Evolutionary conservation across 2,113 vertebrate genomes (phyloP).

Genomic region (Pycnonotus jocosus): DNA sequence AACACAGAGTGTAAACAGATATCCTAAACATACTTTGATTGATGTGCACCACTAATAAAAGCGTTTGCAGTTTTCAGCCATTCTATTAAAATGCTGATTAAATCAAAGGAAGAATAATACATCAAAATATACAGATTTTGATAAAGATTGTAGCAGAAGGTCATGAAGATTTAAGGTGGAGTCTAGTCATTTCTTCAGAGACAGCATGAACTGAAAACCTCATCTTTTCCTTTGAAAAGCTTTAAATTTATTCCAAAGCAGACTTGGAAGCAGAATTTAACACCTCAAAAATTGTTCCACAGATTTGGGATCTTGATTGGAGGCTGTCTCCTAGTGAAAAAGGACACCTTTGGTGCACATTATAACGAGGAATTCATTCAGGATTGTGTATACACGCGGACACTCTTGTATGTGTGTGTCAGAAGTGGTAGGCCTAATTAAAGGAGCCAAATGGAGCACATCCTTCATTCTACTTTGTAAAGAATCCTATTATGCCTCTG

Average conservation of each 20-base stretch:
- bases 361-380: background rate
- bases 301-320: background rate
- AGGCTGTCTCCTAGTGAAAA: background rate
- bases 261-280: background rate
- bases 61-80: background rate
- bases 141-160: background rate
- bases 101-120: background rate
- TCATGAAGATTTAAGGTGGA: background rate
- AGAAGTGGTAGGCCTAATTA: background rate
- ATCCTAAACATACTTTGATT: background rate
- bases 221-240: background rate
- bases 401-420: background rate
- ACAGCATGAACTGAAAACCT: background rate
- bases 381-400: fast-evolving
- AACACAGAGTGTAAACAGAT: background rate
- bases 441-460: background rate
- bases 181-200: background rate
- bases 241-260: background rate
- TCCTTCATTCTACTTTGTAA: background rate
- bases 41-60: background rate
- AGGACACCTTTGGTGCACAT: background rate
- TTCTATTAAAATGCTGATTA: background rate
- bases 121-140: background rate
- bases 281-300: background rate
- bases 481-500: background rate